Evolutionary conservation across 2,113 vertebrate genomes (phyloP).

Genomic region (Antennarius striatus): DNA sequence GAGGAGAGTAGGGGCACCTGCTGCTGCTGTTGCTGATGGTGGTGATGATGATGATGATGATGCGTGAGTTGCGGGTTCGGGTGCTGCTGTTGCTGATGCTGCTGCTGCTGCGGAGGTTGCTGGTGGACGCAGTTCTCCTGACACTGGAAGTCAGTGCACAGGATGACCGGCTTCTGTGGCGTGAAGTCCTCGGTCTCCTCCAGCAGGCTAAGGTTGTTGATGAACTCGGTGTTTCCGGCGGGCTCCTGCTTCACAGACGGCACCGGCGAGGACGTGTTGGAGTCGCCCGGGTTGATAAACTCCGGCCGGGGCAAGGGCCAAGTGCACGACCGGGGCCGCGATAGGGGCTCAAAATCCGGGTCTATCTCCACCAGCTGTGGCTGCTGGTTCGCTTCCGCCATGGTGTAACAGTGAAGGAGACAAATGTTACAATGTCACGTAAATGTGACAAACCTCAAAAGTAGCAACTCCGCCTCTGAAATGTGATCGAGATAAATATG

Average conservation of each 20-base stretch:
- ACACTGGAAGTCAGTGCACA: slow-evolving; percentile 81
- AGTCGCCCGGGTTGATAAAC: slow-evolving; percentile 87
- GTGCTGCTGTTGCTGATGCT: slow-evolving; percentile 76
- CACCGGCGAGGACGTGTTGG: slow-evolving; percentile 90
- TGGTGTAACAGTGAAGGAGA: slow-evolving; percentile 64
- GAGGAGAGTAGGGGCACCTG: slow-evolving; percentile 81
- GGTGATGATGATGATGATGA: slow-evolving; percentile 23
- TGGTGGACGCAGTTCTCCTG: slow-evolving; percentile 80
- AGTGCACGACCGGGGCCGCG: slow-evolving; percentile 87
- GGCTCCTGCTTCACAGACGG: slow-evolving; percentile 87
- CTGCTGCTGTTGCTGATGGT: slow-evolving; percentile 67
- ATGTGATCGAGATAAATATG: slow-evolving; percentile 27
- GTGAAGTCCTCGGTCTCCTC: slow-evolving; percentile 89
- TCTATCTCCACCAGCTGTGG: slow-evolving; percentile 85
- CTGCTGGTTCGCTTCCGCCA: slow-evolving; percentile 85
- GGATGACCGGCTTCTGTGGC: slow-evolving; percentile 74
- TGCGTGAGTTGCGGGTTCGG: slow-evolving; percentile 22
- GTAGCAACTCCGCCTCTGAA: slow-evolving; percentile 23
- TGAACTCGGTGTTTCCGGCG: slow-evolving; percentile 82
- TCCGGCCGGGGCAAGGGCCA: slow-evolving; percentile 90
- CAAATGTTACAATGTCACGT: slow-evolving; percentile 67
- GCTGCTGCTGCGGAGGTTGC: slow-evolving; percentile 73
- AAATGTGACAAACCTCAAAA: slow-evolving; percentile 41
- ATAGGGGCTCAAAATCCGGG: slow-evolving; percentile 88
- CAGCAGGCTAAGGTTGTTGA: slow-evolving; percentile 87